A percentile compares a stretch with the other conserved stretches of the same genome.
Conservation (phyloP, 2,797 vertebrate genomes). For the Sebastes steindachneri region DNA sequence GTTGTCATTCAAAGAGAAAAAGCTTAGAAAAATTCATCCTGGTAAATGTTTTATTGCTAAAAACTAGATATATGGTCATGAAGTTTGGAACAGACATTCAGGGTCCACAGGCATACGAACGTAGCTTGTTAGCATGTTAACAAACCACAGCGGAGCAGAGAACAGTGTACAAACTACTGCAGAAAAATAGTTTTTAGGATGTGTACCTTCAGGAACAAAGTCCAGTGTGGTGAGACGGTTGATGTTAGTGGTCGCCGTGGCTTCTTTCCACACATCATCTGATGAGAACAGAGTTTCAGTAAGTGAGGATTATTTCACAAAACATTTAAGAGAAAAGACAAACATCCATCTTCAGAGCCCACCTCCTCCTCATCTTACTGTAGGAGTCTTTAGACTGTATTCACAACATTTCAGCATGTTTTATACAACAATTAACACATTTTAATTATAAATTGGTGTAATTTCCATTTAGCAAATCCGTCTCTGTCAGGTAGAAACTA, state of each 20-base stretch:
- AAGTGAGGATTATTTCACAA: neutral
- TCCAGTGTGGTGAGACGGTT: constrained; percentile 67
- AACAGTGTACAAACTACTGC: neutral
- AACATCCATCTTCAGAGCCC: neutral
- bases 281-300: neutral
- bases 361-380: too few species aligned
- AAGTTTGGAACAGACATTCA: neutral
- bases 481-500: too few species aligned
- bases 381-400: too few species aligned
- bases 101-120: neutral
- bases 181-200: neutral
- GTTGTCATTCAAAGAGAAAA: neutral
- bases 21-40: neutral
- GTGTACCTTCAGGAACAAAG: constrained; percentile 56
- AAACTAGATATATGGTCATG: neutral
- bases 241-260: constrained; percentile 29
- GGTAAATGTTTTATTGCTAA: neutral
- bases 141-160: neutral
- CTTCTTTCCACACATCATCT: constrained; percentile 62
- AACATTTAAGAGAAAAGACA: neutral
- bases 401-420: too few species aligned
- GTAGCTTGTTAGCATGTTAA: neutral
- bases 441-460: too few species aligned
- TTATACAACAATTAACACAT: too few species aligned
- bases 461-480: too few species aligned